Evolutionary conservation across 2,113 vertebrate genomes (phyloP).

Genomic region (Aspiorhynchus laticeps): DNA sequence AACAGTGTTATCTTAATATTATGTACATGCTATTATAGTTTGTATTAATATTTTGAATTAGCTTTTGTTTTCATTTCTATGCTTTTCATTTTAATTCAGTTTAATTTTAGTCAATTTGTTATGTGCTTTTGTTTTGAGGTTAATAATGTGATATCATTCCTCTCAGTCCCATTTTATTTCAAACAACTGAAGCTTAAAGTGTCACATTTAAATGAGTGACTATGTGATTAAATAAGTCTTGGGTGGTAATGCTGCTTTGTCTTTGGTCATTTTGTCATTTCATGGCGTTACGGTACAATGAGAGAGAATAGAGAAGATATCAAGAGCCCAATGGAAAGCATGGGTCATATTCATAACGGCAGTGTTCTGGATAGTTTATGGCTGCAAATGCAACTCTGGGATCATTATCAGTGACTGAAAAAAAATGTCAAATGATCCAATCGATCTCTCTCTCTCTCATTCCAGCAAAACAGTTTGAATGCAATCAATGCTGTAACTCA

Average conservation of each 20-base stretch:
- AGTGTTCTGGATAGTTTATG: not conserved
- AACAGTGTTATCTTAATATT: slow-evolving; percentile 4
- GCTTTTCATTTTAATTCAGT: not conserved
- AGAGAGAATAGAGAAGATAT: not conserved
- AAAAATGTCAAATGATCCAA: not conserved
- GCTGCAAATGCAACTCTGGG: not conserved
- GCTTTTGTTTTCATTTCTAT: not conserved
- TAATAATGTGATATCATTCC: not conserved
- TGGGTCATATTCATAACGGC: not conserved
- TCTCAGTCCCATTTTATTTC: not conserved
- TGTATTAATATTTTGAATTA: slow-evolving; percentile 4
- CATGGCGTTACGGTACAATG: not conserved
- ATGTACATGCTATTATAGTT: not conserved
- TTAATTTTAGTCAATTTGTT: not conserved
- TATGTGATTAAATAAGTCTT: not conserved
- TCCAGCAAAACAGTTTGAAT: slow-evolving; percentile 1
- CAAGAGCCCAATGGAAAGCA: not conserved
- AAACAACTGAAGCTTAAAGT: not conserved
- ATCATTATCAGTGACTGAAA: slow-evolving; percentile 12
- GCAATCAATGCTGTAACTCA: not conserved
- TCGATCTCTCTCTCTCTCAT: not conserved
- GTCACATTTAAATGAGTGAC: not conserved
- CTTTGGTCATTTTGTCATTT: not conserved
- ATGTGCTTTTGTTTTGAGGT: not conserved
- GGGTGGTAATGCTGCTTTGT: not conserved